phyloP scores from a whole-genome alignment of 2,888 invertebrate genomes.

The Diarsia mendica region DNA sequence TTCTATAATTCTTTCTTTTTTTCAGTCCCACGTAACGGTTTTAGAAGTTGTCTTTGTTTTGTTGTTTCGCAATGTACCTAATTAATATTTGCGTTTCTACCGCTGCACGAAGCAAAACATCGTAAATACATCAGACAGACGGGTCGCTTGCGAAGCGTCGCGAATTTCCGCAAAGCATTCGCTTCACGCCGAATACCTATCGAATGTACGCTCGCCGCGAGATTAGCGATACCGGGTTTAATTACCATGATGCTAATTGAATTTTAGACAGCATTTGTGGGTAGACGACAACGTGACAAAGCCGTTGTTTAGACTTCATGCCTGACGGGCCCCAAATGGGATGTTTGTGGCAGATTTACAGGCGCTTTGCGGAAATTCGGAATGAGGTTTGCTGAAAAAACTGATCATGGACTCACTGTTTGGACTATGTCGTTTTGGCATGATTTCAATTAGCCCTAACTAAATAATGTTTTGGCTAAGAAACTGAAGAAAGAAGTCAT shows the following conservation, averaged over 20 bases:
- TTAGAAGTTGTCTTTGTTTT: constrained; percentile 11
- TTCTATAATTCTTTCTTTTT: constrained; percentile 29
- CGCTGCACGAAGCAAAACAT: constrained; percentile 19
- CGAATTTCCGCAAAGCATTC: constrained; percentile 63
- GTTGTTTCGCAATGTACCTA: neutral
- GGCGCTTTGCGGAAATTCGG: constrained; percentile 5
- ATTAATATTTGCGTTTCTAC: constrained; percentile 19
- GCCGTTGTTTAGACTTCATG: constrained; percentile 45
- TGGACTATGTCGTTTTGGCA: neutral
- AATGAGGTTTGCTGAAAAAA: constrained; percentile 15
- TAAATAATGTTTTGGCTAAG: constrained; percentile 12
- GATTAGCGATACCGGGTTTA: constrained; percentile 64
- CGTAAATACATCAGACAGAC: constrained; percentile 41
- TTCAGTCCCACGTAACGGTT: constrained; percentile 27
- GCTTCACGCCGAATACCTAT: constrained; percentile 56
- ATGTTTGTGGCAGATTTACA: constrained; percentile 21
- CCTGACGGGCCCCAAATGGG: constrained; percentile 33
- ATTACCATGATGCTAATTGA: constrained; percentile 71
- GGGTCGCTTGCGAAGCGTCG: constrained; percentile 37
- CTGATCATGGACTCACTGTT: constrained; percentile 7
- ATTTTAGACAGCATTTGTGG: constrained; percentile 67
- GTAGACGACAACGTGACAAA: constrained; percentile 54
- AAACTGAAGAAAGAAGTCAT: constrained; percentile 20
- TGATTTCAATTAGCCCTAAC: constrained; percentile 3
- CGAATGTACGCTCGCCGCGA: constrained; percentile 48